Percentiles rank a stretch among this genome's conserved stretches.
Evolutionary conservation across 2,797 vertebrate species (phyloP).

Genomic region (Paratrypauchen microcephalus): DNA sequence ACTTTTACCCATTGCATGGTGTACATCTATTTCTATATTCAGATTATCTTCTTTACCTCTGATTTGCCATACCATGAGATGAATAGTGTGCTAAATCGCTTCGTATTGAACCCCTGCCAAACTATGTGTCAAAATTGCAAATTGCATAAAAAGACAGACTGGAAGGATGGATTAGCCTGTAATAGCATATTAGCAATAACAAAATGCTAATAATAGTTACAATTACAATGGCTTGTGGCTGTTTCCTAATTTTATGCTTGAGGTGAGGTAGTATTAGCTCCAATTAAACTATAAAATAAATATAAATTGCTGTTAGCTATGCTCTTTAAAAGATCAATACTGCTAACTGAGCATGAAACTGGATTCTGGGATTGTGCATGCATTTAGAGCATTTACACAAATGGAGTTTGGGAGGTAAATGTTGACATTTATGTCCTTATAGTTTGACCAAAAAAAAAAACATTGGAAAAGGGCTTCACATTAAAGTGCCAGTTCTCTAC

Average conservation of each 20-base stretch:
- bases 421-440: not conserved
- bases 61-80: not conserved
- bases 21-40: not conserved
- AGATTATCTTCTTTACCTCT: not conserved
- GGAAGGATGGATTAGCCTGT: not conserved
- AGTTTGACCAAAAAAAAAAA: not conserved
- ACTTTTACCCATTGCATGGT: not conserved
- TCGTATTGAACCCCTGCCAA: not conserved
- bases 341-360: constrained; percentile 14
- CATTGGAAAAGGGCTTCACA: too few relatives aligned
- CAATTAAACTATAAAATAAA: constrained; percentile 13
- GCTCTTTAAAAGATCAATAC: constrained; percentile 8
- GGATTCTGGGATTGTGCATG: constrained; percentile 3
- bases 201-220: not conserved
- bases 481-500: too few relatives aligned
- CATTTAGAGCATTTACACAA: not conserved
- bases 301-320: constrained; percentile 6
- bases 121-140: constrained; percentile 5
- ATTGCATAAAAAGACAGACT: constrained; percentile 1
- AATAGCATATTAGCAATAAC: constrained; percentile 6
- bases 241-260: constrained; percentile 16
- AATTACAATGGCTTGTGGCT: constrained; percentile 7
- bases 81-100: not conserved
- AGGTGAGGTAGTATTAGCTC: constrained; percentile 5
- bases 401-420: not conserved